Conservation (phyloP, 2,888 invertebrate genomes). For the Brachyptera putata region DNA sequence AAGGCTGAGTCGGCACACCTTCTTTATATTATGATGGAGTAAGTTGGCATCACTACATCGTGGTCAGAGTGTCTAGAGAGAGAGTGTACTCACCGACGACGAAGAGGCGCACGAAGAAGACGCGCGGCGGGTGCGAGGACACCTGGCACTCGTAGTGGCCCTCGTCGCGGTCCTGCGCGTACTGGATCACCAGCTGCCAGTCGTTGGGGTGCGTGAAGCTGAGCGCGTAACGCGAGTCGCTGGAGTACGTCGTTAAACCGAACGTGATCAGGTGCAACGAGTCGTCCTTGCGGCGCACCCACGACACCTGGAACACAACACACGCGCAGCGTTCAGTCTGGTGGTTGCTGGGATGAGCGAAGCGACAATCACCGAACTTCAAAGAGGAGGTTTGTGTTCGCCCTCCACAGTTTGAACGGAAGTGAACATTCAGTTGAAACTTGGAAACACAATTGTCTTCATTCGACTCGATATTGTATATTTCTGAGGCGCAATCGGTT, state of each 20-base stretch:
- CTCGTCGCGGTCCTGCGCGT: slow-evolving; percentile 68
- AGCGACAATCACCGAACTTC: no score
- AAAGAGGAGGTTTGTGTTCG: no score
- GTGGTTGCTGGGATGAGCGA: not conserved
- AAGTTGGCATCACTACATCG: no score
- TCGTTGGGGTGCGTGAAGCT: slow-evolving; percentile 69
- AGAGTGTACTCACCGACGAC: slow-evolving; percentile 61
- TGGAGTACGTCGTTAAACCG: slow-evolving; percentile 50
- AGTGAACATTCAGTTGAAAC: no score
- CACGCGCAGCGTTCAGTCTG: no score
- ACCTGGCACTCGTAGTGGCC: slow-evolving; percentile 79
- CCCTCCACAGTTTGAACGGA: no score
- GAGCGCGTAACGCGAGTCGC: slow-evolving; percentile 60
- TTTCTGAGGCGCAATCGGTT: no score
- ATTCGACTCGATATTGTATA: no score
- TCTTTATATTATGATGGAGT: no score
- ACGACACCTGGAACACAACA: slow-evolving; percentile 52
- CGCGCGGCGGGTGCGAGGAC: slow-evolving; percentile 70
- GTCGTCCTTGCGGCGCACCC: slow-evolving; percentile 60
- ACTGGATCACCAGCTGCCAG: slow-evolving; percentile 70
- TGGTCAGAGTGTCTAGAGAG: no score
- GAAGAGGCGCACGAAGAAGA: slow-evolving; percentile 62
- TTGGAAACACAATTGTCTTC: no score
- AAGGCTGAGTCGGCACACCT: no score
- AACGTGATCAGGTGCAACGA: slow-evolving; percentile 62